Evolutionary conservation across 2,797 vertebrate species (phyloP).

Genomic region (Petrocephalus schoutedeni): DNA sequence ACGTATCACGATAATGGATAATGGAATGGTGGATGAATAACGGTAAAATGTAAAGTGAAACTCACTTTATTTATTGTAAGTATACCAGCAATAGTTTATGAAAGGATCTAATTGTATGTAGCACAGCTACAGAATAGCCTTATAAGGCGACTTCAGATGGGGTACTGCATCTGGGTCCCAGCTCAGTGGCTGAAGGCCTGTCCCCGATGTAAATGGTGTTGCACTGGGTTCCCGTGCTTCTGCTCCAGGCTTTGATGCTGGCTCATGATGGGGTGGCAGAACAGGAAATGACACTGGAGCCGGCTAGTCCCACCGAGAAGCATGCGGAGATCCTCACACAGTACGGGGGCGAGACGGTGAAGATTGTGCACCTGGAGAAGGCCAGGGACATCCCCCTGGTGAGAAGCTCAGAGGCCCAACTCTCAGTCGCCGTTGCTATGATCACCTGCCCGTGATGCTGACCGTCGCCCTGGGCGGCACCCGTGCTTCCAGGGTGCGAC

Average conservation of each 20-base stretch:
- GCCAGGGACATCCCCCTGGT: conserved; percentile 91
- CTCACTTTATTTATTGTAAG: no score
- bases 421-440: not conserved
- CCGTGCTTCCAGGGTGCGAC: conserved; percentile 78
- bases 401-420: conserved; percentile 40
- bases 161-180: no score
- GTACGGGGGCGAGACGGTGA: conserved; percentile 89
- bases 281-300: conserved; percentile 85
- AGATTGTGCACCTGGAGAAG: conserved; percentile 93
- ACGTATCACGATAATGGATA: no score
- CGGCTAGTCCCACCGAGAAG: conserved; percentile 60
- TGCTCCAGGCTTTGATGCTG: conserved; percentile 73
- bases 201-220: not conserved
- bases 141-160: no score
- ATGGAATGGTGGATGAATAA: no score
- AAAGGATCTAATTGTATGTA: no score
- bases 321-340: conserved; percentile 77
- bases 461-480: not conserved
- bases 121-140: no score
- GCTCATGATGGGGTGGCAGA: conserved; percentile 91
- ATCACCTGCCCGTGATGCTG: not conserved
- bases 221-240: not conserved
- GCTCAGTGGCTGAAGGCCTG: not conserved
- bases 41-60: no score
- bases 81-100: no score